A percentile compares a stretch with the other conserved stretches of the same genome.
phyloP scores from a whole-genome alignment of 2,797 vertebrate species.

The Psittacula derbiana region DNA sequence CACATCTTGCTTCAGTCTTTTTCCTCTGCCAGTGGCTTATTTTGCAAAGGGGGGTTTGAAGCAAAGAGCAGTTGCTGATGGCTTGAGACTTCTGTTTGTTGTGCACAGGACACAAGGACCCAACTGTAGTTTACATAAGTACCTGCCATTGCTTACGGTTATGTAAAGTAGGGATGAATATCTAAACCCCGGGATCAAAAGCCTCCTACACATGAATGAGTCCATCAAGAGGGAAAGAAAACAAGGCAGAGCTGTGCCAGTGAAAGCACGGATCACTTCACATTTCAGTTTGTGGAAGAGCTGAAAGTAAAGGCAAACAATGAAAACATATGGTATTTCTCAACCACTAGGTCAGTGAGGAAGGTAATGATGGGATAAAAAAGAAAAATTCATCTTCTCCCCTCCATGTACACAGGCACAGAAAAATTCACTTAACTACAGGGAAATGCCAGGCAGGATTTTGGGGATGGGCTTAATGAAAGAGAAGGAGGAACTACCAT shows the following conservation, averaged over 20 bases:
- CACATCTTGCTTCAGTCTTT: background rate
- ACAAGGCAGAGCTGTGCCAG: constrained; percentile 34
- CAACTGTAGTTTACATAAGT: constrained; percentile 58
- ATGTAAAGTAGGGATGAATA: constrained; percentile 66
- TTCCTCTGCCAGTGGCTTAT: background rate
- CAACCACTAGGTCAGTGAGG: constrained; percentile 16
- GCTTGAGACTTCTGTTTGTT: constrained; percentile 22
- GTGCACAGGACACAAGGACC: background rate
- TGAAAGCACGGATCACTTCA: constrained; percentile 67
- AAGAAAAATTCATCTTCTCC: background rate
- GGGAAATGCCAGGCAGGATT: background rate
- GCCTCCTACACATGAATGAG: constrained; percentile 72
- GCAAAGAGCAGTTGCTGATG: constrained; percentile 3
- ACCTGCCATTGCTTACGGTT: constrained; percentile 53
- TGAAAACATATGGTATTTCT: constrained; percentile 20
- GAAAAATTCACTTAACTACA: background rate
- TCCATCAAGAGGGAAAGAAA: constrained; percentile 28
- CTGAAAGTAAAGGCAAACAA: constrained; percentile 60
- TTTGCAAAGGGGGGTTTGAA: background rate
- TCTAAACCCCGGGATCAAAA: constrained; percentile 72
- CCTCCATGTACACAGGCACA: background rate
- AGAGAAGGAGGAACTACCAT: background rate
- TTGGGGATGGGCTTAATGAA: constrained; percentile 18
- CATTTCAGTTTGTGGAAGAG: constrained; percentile 69
- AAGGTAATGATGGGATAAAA: background rate